These are phyloP conservation scores for Polypterus senegalus DNA, from an alignment of 2,113 vertebrate genomes.

Conservation along the genomic window DNA sequence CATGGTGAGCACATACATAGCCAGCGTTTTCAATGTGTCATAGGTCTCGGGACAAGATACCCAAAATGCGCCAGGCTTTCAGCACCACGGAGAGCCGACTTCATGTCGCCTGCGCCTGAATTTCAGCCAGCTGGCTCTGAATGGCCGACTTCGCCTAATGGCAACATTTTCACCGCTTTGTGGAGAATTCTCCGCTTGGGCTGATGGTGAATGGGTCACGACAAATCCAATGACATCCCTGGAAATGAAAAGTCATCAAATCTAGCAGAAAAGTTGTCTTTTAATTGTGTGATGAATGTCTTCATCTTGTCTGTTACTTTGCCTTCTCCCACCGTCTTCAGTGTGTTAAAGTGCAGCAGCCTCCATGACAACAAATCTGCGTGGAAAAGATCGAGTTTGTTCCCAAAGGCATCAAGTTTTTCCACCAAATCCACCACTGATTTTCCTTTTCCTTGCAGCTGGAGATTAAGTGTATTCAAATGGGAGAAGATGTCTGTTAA, in stretches of 20 bases:
- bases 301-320: slow-evolving; percentile 4
- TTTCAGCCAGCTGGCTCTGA: slow-evolving; percentile 5
- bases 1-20: too few relatives aligned
- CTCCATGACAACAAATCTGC: too few relatives aligned
- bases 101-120: too few relatives aligned
- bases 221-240: slow-evolving; percentile 5
- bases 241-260: slow-evolving; percentile 5
- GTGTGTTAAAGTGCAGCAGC: slow-evolving; percentile 6
- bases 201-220: slow-evolving; percentile 5
- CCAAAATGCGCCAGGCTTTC: too few relatives aligned
- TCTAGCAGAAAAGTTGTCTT: slow-evolving; percentile 4
- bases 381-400: slow-evolving; percentile 1
- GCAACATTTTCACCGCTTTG: not conserved
- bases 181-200: slow-evolving; percentile 7
- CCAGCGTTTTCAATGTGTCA: too few relatives aligned
- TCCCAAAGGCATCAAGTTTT: slow-evolving; percentile 2
- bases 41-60: too few relatives aligned
- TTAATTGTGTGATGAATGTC: slow-evolving; percentile 5
- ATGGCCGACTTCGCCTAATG: slow-evolving; percentile 2
- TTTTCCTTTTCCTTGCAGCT: too few relatives aligned
- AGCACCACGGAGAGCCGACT: too few relatives aligned
- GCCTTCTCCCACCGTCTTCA: not conserved
- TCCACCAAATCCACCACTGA: too few relatives aligned
- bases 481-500: too few relatives aligned
- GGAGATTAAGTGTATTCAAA: too few relatives aligned